Base-by-base conservation (phyloP, 2,888 invertebrate species). In the Cheiracanthium punctorium region DNA sequence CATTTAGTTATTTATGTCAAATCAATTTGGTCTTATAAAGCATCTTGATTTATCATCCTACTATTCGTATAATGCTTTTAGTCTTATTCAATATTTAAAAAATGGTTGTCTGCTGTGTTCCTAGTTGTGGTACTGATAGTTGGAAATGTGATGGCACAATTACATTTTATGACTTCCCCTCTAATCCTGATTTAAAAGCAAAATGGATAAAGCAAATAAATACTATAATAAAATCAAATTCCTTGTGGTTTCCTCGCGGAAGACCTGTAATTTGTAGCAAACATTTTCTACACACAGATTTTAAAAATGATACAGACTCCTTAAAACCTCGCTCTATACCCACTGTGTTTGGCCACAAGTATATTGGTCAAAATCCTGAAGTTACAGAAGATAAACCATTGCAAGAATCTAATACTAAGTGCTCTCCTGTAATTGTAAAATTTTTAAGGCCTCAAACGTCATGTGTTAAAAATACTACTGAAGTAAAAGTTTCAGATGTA, bases 151-250 rank as follows among this genome's bases (percentile, higher is more conserved):
- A 87, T 69, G 20, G 71, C 1, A 65, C 72, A 7, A 29, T 87
- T 7, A 69, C 87, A 24, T 87, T 87, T 65, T 80, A 87, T 48
- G 81, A 81, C 12, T 87, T 87, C 41, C 87, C 87, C 10, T 77
- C 72, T 17, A 72, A 77, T 69, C 81, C 87, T 17, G 81, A 81
- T 69, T 69, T 81, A 14, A 75, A 73, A 8, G 81, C 76, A 28
- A 81, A 81, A 77, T 87, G 87, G 87, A 81, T 87, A 30, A 70
- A 77, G n/a, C 79, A 87, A 32, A 81, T 87, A 24, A 87, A 87
- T 70, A 43, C 17, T 20, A 72, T 65, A 75, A 37, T 81, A 1
- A 73, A 69, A 43, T 17, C 37, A 28, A 70, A 64, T 30, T 43
- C 41, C 17, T 58, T 73, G 77, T 87, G 87, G 87, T 72, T 77